Evolutionary conservation across 2,113 vertebrate species (phyloP).

Genomic region (Oncorhynchus nerka): DNA sequence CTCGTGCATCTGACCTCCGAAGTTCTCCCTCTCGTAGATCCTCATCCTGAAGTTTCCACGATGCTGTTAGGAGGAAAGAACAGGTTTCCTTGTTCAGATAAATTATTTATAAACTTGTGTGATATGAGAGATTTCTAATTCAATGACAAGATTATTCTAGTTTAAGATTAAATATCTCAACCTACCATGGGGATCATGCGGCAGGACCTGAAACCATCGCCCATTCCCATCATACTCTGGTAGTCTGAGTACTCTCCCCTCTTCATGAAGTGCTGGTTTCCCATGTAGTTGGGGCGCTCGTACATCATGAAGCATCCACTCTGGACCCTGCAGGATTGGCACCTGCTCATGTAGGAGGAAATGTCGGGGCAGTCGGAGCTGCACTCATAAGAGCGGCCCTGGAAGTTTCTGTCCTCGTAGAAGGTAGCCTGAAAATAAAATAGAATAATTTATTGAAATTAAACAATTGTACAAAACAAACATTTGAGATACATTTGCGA

Average conservation of each 20-base stretch:
- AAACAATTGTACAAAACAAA: no score
- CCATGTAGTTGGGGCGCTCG: conserved; percentile 70
- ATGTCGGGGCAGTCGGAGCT: conserved; percentile 66
- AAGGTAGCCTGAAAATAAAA: conserved; percentile 59
- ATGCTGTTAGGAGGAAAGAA: conserved; percentile 37
- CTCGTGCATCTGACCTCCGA: conserved; percentile 55
- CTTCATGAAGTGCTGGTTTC: conserved; percentile 64
- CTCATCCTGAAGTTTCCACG: conserved; percentile 51
- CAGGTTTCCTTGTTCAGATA: no score
- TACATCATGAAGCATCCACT: conserved; percentile 70
- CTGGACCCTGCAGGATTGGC: conserved; percentile 62
- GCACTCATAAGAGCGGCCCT: conserved; percentile 67
- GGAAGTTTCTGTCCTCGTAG: conserved; percentile 72
- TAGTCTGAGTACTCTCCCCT: conserved; percentile 70
- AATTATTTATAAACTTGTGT: neutral
- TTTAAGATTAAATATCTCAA: neutral
- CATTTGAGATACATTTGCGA: no score
- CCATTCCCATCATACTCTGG: conserved; percentile 42
- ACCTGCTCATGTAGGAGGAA: conserved; percentile 58
- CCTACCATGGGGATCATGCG: conserved; percentile 37
- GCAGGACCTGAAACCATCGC: conserved; percentile 47
- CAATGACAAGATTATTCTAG: neutral
- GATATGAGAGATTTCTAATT: neutral
- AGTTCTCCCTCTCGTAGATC: conserved; percentile 67
- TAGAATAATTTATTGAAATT: neutral